Evolutionary conservation across 2,888 invertebrate genomes (phyloP).

Genomic region (Ellobium chinense): DNA sequence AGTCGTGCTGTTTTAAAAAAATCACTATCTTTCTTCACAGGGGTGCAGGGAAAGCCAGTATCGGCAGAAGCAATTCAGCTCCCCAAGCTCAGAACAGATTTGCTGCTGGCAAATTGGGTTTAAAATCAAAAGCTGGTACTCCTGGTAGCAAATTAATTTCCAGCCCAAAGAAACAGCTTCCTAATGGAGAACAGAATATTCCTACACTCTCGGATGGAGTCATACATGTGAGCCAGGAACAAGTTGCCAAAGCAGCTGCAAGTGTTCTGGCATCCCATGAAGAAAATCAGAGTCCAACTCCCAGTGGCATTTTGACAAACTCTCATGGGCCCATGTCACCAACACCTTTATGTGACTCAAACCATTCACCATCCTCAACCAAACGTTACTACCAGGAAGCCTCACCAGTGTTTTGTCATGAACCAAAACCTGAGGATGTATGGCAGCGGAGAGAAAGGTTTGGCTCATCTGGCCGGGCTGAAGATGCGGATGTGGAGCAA

Average conservation of each 20-base stretch:
- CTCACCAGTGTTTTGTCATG: neutral
- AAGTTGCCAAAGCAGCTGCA: neutral
- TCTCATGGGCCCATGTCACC: neutral
- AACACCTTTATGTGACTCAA: neutral
- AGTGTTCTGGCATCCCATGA: neutral
- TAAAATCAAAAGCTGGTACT: neutral
- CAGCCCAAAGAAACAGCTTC: neutral
- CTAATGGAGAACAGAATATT: neutral
- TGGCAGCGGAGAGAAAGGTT: conserved; percentile 29
- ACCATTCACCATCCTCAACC: conserved; percentile 9
- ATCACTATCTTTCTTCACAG: neutral
- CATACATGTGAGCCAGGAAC: conserved; percentile 1
- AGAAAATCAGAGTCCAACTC: neutral
- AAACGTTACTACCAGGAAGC: neutral
- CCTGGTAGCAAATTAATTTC: neutral
- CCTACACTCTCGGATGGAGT: conserved; percentile 37
- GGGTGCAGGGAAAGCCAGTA: neutral
- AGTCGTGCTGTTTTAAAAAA: no score
- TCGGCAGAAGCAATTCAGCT: conserved; percentile 5
- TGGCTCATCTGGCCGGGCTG: conserved; percentile 3
- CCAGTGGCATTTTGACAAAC: neutral
- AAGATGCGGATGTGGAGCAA: neutral
- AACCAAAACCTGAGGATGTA: conserved; percentile 26
- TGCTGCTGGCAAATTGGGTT: neutral
- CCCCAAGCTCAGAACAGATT: conserved; percentile 13